phyloP scores from a whole-genome alignment of 2,888 invertebrate genomes.

The Apeira syringaria region DNA sequence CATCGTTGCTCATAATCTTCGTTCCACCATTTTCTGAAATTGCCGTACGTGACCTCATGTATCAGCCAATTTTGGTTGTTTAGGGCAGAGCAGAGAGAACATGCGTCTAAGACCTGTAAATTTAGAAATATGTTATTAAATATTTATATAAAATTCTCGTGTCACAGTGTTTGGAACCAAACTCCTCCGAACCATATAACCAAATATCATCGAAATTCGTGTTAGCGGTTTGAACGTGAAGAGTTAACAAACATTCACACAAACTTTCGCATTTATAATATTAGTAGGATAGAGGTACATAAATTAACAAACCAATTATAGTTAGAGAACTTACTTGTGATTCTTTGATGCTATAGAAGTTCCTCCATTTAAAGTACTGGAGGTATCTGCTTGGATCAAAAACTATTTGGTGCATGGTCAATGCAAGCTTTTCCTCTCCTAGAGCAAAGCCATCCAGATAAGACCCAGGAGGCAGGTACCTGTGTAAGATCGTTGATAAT shows the following conservation, averaged over 20 bases:
- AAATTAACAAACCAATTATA: no score
- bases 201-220: no score
- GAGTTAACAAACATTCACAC: no score
- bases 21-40: constrained; percentile 66
- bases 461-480: constrained; percentile 39
- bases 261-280: no score
- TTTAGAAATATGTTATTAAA: neutral
- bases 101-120: constrained; percentile 43
- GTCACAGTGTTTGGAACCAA: no score
- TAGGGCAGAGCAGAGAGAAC: constrained; percentile 49
- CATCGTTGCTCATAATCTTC: constrained; percentile 41
- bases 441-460: constrained; percentile 51
- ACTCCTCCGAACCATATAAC: no score
- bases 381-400: constrained; percentile 44
- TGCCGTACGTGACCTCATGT: constrained; percentile 29
- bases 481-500: no score
- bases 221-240: no score
- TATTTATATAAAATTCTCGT: no score
- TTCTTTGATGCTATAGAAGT: constrained; percentile 49
- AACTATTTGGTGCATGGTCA: constrained; percentile 47
- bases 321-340: constrained; percentile 20
- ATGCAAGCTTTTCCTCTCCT: constrained; percentile 44
- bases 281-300: no score
- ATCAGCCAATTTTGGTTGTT: constrained; percentile 49
- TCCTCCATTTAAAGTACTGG: constrained; percentile 60